phyloP scores from a whole-genome alignment of 2,113 vertebrate species.

The Podarcis raffonei region DNA sequence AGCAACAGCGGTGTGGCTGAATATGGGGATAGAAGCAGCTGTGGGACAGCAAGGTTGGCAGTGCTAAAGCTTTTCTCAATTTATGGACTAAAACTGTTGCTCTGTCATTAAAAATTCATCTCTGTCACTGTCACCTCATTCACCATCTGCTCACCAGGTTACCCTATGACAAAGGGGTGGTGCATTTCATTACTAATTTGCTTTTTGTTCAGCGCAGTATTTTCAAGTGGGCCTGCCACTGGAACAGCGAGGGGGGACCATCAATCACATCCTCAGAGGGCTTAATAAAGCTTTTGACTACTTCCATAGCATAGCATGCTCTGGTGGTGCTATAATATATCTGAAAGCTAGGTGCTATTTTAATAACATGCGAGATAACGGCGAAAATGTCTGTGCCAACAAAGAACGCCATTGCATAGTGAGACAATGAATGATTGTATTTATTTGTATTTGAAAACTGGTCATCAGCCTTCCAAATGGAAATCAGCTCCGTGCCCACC shows the following conservation, averaged over 20 bases:
- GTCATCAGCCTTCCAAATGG: constrained; percentile 46
- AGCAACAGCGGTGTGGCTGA: neutral
- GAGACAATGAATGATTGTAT: constrained; percentile 19
- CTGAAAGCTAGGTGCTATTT: constrained; percentile 37
- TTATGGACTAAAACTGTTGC: constrained; percentile 30
- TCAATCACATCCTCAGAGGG: constrained; percentile 30
- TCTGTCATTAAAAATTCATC: constrained; percentile 43
- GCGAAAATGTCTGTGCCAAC: neutral
- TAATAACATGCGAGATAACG: constrained; percentile 21
- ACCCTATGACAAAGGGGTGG: constrained; percentile 30
- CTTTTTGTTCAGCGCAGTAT: constrained; percentile 43
- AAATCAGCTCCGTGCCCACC: constrained; percentile 35
- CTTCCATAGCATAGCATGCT: neutral
- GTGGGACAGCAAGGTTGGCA: neutral
- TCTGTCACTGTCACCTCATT: constrained; percentile 38
- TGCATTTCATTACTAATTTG: constrained; percentile 39
- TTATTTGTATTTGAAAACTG: constrained; percentile 50
- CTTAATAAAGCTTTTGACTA: constrained; percentile 27
- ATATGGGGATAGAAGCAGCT: neutral
- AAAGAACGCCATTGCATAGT: constrained; percentile 17
- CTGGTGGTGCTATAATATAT: constrained; percentile 42
- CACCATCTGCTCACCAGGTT: constrained; percentile 46
- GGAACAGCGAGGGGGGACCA: constrained; percentile 30
- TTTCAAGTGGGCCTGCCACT: neutral
- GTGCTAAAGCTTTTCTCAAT: constrained; percentile 15